A percentile compares a stretch with the other conserved stretches of the same genome.
phyloP scores from a whole-genome alignment of 2,113 vertebrate species.

The Acinonyx jubatus region DNA sequence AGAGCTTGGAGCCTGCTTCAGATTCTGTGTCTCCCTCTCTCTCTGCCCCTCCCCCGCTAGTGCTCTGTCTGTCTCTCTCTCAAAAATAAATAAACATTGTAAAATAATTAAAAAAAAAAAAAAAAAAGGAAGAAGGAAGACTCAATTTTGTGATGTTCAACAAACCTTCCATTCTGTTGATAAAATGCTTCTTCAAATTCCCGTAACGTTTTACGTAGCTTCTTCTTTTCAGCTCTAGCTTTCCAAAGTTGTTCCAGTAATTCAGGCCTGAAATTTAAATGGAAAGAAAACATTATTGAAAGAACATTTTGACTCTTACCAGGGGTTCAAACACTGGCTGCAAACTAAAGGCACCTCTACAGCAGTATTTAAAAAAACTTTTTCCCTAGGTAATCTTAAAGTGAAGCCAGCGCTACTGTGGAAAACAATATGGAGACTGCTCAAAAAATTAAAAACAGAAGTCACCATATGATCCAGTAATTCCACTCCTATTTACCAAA shows the following conservation, averaged over 20 bases:
- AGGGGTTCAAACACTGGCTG: not conserved
- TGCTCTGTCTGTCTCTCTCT: no score
- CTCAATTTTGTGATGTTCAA: constrained; percentile 44
- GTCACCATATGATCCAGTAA: not conserved
- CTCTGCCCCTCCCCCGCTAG: no score
- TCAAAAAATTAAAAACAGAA: not conserved
- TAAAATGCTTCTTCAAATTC: constrained; percentile 98
- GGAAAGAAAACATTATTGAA: constrained; percentile 64
- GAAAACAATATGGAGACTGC: not conserved
- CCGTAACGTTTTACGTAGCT: constrained; percentile 94
- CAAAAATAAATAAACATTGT: no score
- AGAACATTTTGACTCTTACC: not conserved
- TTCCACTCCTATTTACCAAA: not conserved
- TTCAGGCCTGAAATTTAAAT: constrained; percentile 92
- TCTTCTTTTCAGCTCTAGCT: constrained; percentile 97
- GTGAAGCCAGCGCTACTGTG: not conserved
- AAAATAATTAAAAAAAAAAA: no score
- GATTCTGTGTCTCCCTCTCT: no score
- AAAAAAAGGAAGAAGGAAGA: not conserved
- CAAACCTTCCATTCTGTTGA: constrained; percentile 97
- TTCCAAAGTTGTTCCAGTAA: constrained; percentile 99
- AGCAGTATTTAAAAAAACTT: not conserved
- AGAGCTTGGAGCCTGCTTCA: no score
- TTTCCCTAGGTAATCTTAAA: not conserved
- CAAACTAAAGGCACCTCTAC: constrained; percentile 33